Conservation (phyloP, 2,888 invertebrate genomes). For the Rhorus exstirpatorius region DNA sequence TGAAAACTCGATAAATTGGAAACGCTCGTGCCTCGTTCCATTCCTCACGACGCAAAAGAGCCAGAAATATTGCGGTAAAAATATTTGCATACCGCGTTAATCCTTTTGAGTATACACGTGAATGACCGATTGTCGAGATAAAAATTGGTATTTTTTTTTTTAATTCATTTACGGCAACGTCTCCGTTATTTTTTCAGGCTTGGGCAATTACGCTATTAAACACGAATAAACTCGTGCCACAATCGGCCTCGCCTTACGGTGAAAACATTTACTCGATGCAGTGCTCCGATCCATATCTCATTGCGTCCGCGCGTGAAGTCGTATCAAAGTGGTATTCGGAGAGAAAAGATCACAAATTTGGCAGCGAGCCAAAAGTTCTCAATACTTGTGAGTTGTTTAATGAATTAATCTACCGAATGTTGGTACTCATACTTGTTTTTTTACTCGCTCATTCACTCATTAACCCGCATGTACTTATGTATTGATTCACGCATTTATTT, state of each 20-base stretch:
- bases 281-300: constrained; percentile 89
- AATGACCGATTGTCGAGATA: background rate
- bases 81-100: background rate
- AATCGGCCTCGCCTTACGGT: constrained; percentile 85
- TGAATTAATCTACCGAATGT: background rate
- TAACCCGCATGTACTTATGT: no score
- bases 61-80: background rate
- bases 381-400: constrained; percentile 89
- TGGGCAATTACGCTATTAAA: constrained; percentile 84
- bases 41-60: background rate
- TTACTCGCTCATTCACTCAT: no score
- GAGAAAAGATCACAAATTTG: constrained; percentile 90
- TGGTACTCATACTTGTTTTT: no score
- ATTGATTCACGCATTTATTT: no score
- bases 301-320: constrained; percentile 90
- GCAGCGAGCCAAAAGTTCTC: constrained; percentile 89
- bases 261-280: constrained; percentile 92
- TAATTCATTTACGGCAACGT: background rate
- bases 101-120: background rate
- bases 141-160: background rate
- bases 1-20: no score
- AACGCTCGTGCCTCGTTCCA: no score
- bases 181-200: constrained; percentile 74
- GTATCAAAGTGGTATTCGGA: constrained; percentile 93
- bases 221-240: constrained; percentile 84